These are phyloP conservation scores for Dasysyrphus tricinctus DNA, from an alignment of 2,888 invertebrate genomes.

Conservation along the genomic window DNA sequence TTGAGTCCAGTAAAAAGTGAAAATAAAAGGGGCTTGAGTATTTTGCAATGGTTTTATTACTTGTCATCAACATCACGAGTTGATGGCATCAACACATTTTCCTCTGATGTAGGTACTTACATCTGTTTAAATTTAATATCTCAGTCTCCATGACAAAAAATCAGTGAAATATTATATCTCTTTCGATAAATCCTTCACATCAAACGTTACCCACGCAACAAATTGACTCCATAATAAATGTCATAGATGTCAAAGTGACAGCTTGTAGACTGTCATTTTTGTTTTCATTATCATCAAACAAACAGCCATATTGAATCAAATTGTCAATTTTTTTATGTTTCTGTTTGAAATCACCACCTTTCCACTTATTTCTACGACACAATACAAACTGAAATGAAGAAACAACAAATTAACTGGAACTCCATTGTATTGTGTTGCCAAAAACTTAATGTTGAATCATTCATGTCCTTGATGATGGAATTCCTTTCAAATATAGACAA, in stretches of 20 bases:
- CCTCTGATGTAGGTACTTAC: background rate
- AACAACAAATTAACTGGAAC: constrained; percentile 6
- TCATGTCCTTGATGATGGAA: constrained; percentile 15
- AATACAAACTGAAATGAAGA: background rate
- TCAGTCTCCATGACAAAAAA: background rate
- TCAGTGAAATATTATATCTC: background rate
- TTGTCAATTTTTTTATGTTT: constrained; percentile 33
- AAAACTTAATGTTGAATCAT: constrained; percentile 45
- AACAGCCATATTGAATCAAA: constrained; percentile 51
- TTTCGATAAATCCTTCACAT: background rate
- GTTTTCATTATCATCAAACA: constrained; percentile 25
- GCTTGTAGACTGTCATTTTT: constrained; percentile 13
- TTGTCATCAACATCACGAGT: background rate
- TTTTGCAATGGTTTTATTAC: background rate
- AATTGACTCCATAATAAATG: constrained; percentile 43
- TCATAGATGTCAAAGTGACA: constrained; percentile 53
- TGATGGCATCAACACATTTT: background rate
- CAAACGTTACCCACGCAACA: constrained; percentile 1
- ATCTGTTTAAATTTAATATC: background rate
- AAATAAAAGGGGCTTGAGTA: background rate
- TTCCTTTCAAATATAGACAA: constrained; percentile 39
- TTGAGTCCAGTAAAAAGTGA: no score
- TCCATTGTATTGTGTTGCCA: constrained; percentile 16
- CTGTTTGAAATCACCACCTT: constrained; percentile 6
- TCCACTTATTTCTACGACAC: background rate